phyloP scores from a whole-genome alignment of 2,113 vertebrate genomes.

The Cyanoderma ruficeps region DNA sequence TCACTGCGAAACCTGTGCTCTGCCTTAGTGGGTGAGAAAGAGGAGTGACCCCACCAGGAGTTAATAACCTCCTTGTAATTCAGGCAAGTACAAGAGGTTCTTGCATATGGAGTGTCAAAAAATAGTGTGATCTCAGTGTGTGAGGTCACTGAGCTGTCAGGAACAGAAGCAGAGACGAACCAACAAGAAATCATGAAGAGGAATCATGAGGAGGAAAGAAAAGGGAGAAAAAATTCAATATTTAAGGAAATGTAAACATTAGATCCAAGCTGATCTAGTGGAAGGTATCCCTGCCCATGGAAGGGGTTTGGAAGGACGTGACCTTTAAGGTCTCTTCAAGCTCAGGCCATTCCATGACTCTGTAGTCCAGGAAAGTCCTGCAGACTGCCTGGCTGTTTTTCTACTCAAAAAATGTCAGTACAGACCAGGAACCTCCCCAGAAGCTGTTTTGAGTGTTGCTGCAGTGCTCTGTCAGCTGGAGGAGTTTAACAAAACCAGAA shows the following conservation, averaged over 20 bases:
- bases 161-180: not conserved
- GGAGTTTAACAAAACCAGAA: not conserved
- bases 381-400: not conserved
- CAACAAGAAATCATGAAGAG: not conserved
- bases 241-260: not conserved
- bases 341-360: not conserved
- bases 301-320: not conserved
- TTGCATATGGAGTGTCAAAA: constrained; percentile 19
- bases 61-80: not conserved
- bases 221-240: not conserved
- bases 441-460: not conserved
- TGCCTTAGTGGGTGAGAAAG: not conserved
- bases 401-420: not conserved
- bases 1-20: not conserved
- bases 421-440: not conserved
- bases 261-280: not conserved
- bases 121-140: not conserved
- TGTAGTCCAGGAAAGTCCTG: not conserved
- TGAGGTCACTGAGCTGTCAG: constrained; percentile 16
- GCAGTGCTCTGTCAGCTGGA: not conserved
- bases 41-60: not conserved
- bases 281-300: not conserved
- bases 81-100: not conserved
- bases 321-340: not conserved
- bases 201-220: not conserved